Conservation (phyloP, 1,140 invertebrate genomes). For the Harlomillsia oculata region DNA sequence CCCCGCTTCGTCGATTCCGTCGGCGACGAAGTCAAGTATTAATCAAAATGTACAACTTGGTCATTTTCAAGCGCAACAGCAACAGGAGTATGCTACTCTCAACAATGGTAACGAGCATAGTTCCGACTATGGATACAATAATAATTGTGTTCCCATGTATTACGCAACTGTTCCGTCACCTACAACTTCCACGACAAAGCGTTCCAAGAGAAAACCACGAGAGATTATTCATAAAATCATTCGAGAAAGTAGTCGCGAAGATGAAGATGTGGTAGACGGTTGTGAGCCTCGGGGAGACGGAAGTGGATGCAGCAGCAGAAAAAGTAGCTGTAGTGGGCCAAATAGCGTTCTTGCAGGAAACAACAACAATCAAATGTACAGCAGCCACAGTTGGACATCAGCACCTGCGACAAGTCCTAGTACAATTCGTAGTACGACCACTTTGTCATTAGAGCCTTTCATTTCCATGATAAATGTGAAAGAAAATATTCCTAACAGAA, state of each 20-base stretch:
- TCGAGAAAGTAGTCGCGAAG: conserved; percentile 14
- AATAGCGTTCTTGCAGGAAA: not conserved
- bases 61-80: too few species aligned
- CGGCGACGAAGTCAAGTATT: too few species aligned
- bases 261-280: conserved; percentile 1
- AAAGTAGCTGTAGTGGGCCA: conserved; percentile 2
- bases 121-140: too few species aligned
- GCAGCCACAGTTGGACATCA: not conserved
- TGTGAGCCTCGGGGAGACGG: not conserved
- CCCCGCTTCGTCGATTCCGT: conserved; percentile 3
- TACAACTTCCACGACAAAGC: too few species aligned
- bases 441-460: conserved; percentile 13
- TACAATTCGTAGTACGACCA: not conserved
- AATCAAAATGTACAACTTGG: not conserved
- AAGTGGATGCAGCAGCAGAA: not conserved
- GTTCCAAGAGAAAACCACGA: conserved; percentile 1
- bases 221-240: conserved; percentile 28
- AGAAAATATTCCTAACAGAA: conserved; percentile 2
- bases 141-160: too few species aligned
- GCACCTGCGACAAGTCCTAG: not conserved
- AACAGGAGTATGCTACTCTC: too few species aligned
- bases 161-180: too few species aligned
- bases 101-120: too few species aligned
- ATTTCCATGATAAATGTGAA: conserved; percentile 13
- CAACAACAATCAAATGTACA: not conserved